These are phyloP conservation scores for Neoascia interrupta DNA, from an alignment of 2,888 invertebrate species.

Conservation along the genomic window DNA sequence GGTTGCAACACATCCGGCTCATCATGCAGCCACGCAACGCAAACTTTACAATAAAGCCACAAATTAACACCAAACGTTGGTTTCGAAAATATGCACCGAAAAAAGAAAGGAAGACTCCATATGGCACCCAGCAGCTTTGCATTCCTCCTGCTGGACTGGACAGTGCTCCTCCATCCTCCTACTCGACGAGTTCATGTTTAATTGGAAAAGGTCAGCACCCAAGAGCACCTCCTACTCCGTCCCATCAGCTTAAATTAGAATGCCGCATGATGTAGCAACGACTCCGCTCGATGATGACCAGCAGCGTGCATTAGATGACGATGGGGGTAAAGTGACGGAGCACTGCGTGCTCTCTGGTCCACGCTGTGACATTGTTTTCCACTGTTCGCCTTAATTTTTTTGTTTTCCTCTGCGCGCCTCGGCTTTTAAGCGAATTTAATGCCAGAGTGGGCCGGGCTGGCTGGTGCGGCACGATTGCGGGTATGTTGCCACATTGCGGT, in stretches of 20 bases:
- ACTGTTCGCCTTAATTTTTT: conserved; percentile 26
- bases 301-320: conserved; percentile 33
- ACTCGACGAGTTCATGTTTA: conserved; percentile 53
- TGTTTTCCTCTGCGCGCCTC: conserved; percentile 18
- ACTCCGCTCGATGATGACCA: conserved; percentile 19
- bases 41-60: conserved; percentile 47
- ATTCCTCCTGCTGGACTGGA: background rate
- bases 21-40: conserved; percentile 18
- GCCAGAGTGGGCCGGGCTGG: background rate
- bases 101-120: background rate
- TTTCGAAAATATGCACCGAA: conserved; percentile 17
- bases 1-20: conserved; percentile 48
- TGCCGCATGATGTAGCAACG: conserved; percentile 10
- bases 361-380: conserved; percentile 49
- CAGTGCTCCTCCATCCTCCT: conserved; percentile 1
- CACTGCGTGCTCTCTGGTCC: conserved; percentile 6
- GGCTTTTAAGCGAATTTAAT: conserved; percentile 29
- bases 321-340: conserved; percentile 11
- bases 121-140: conserved; percentile 28
- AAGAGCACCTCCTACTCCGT: too few species aligned
- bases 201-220: conserved; percentile 59
- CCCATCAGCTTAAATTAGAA: conserved; percentile 30
- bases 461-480: too few species aligned
- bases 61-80: conserved; percentile 59
- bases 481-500: conserved; percentile 19